Evolutionary conservation across 2,888 invertebrate genomes (phyloP), one percentile per base, ranked within the genome.

Genomic region (Oithona nana): DNA sequence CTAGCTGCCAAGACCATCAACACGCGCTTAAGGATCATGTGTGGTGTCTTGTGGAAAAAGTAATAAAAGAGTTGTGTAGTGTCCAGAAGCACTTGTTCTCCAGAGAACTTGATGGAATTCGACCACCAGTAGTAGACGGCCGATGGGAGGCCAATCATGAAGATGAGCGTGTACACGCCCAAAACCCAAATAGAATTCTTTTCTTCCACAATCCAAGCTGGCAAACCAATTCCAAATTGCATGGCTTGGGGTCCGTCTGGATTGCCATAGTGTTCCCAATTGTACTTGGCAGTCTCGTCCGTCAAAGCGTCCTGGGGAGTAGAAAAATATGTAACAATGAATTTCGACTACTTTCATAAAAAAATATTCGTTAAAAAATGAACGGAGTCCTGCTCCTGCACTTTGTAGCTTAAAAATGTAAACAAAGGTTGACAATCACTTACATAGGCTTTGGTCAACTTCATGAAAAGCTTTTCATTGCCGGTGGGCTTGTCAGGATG

Each of bases 131-230:
- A 88, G 57, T 97, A 97, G 74, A 69, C 68, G 20, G 66, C 66
- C 1, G 66, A 66, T 13, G 68, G 68, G 54, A 66, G 59, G 51
- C 94, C 89, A 63, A 98, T 85, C 95, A 99, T 98, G 74, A 99
- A 98, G 1, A 98, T 87, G 59, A 97, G 77, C 3, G 87, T 94
- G 76, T 95, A 95, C 1, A 93, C 78, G 2, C 93, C 93, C 57
- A 95, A 78, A 4, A 94, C 95, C 93, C 93, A 95, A 28, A 97
- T 83, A 67, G 95, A 95, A 73, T 99, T 98, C 75, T 98, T 93
- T 73, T 97, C 94, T 71, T 97, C 95, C 11, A 99, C 94, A 73
- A 99, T 94, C 98, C 98, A 99, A 62, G 97, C 95, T 4, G 98
- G 98, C 61, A 99, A 74, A 6, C 98, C 98, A 72, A 99, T 99